Conservation (phyloP, 2,113 vertebrate genomes). For the Tretioscincus oriximinensis region DNA sequence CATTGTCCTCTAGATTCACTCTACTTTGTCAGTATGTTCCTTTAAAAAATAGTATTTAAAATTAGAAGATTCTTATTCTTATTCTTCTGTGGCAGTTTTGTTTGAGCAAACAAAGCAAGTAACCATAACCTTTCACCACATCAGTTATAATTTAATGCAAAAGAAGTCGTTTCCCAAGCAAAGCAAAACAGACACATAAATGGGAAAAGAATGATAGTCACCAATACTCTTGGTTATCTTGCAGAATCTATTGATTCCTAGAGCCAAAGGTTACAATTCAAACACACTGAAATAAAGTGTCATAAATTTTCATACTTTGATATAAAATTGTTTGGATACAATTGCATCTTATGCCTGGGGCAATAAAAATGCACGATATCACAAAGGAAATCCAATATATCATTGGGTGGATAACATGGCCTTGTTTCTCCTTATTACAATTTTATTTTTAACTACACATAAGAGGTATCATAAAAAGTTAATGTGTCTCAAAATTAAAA, state of each 20-base stretch:
- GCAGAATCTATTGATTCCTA: conserved; percentile 22
- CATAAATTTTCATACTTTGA: background rate
- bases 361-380: background rate
- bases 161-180: conserved; percentile 1
- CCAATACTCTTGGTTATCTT: conserved; percentile 22
- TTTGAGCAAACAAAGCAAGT: background rate
- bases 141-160: conserved; percentile 30
- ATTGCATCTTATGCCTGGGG: background rate
- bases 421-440: conserved; percentile 36
- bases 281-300: conserved; percentile 31
- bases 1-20: background rate
- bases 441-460: conserved; percentile 47
- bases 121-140: background rate
- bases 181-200: background rate
- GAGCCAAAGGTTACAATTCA: conserved; percentile 38
- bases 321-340: conserved; percentile 46
- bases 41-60: background rate
- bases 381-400: conserved; percentile 24
- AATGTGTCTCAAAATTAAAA: conserved; percentile 18
- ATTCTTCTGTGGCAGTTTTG: background rate
- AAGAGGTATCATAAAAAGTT: conserved; percentile 39
- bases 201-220: background rate
- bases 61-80: background rate
- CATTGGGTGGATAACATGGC: conserved; percentile 11
- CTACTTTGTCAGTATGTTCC: background rate